A percentile compares a stretch with the other conserved stretches of the same genome.
phyloP scores from a whole-genome alignment of 2,113 vertebrate genomes.

The Lampris megalopsis region DNA sequence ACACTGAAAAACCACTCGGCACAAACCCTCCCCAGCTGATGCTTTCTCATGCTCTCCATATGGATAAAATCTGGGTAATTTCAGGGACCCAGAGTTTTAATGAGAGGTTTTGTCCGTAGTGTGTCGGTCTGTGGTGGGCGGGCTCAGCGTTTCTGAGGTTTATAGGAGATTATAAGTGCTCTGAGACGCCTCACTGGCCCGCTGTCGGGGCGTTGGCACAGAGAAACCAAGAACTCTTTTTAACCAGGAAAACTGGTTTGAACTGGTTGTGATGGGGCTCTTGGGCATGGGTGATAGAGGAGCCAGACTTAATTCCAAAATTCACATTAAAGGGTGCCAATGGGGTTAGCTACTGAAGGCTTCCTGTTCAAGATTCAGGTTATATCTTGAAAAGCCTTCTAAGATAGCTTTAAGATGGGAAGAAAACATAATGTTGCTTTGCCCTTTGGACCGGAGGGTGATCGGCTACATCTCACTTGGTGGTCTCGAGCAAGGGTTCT shows the following conservation, averaged over 20 bases:
- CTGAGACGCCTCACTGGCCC: constrained; percentile 67
- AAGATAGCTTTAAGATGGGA: background rate
- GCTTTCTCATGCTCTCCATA: constrained; percentile 79
- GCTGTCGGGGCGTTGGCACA: constrained; percentile 75
- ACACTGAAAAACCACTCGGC: constrained; percentile 72
- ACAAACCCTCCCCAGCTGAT: constrained; percentile 68
- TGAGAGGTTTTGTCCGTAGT: constrained; percentile 78
- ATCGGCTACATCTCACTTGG: constrained; percentile 4
- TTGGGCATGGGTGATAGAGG: constrained; percentile 17
- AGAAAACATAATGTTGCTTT: constrained; percentile 19
- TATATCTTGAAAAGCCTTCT: background rate
- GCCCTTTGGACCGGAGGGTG: constrained; percentile 41
- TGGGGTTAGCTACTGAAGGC: constrained; percentile 6
- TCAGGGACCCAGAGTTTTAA: constrained; percentile 76
- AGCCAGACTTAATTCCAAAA: constrained; percentile 13
- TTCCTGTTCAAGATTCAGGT: background rate
- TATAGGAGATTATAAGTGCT: constrained; percentile 71
- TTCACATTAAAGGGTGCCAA: constrained; percentile 35
- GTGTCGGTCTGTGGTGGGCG: constrained; percentile 79
- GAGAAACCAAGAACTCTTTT: constrained; percentile 61
- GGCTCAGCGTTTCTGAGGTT: constrained; percentile 74
- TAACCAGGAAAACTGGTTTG: constrained; percentile 65
- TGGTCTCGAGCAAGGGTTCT: background rate
- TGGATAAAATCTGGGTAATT: constrained; percentile 78
- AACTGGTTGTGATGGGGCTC: constrained; percentile 53